Base-by-base conservation (phyloP, 2,113 vertebrate genomes). In the Rhinogobius similis region DNA sequence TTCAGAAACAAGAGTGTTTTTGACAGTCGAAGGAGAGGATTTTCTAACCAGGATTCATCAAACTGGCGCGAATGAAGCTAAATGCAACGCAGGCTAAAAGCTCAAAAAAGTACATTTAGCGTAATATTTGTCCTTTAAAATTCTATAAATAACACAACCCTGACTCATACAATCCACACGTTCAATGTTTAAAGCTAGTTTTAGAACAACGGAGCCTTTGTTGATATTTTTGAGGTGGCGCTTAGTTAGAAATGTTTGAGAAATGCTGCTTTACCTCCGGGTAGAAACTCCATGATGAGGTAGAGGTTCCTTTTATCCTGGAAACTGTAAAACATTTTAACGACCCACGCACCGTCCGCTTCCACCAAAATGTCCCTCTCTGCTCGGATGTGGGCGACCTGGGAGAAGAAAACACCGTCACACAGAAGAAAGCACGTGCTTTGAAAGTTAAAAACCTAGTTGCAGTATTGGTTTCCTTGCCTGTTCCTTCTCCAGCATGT, bases 301-400 rank as follows among this genome's bases (percentile, higher is more conserved):
- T 99, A 99, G 67, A 99, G 95, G 88, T 99, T 99, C 82, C 95
- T 94, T 86, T 99, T 99, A 90, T 99, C 98, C 89, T 99, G 98
- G 85, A 99, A 99, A 90, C 97, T 99, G 90, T 99, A 99, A 87
- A 98, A 99, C 98, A 99, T 99, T 89, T 99, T 99, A 69, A 99
- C 98, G 70, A 99, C 98, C 98, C 98, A 99, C 62, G 96, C 96
- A 24, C 97, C 96, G 72, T 99, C 98, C 0, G 97, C 98, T 91
- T 99, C 98, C 69, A 99, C 98, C 63, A 99, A 90, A 80, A 99
- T 98, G 83, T 99, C 98, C 86, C 98, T 93, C 88, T 99, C 97
- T 29, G 98, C 98, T 78, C 98, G 92, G 76, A 99, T 99, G 62
- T 99, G 98, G 58, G 97, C 97, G 10, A 98, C 97, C 98, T 99